Conservation (phyloP, 2,113 vertebrate species). For the Gopherus evgoodei region DNA sequence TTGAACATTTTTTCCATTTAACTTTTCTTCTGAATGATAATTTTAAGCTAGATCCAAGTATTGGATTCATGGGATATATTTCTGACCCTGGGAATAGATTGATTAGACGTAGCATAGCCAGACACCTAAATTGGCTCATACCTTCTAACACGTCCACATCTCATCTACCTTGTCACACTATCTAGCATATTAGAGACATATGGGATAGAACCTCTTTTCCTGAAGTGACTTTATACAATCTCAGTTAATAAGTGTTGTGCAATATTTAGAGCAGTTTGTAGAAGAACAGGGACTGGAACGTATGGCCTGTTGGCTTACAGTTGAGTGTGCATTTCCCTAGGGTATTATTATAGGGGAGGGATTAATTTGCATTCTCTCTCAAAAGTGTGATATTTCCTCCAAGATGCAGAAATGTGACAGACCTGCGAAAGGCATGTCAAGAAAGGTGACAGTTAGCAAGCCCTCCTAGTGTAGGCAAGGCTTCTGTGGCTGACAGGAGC, state of each 20-base stretch:
- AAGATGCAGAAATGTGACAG: background rate
- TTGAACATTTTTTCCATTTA: background rate
- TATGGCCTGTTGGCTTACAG: background rate
- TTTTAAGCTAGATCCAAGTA: background rate
- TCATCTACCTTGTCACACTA: background rate
- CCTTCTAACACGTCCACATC: background rate
- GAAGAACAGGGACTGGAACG: background rate
- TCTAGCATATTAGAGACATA: background rate
- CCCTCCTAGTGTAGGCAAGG: background rate
- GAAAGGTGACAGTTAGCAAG: background rate
- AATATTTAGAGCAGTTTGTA: background rate
- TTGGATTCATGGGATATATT: background rate
- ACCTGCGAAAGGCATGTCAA: background rate
- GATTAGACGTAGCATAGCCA: background rate
- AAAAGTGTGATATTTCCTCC: background rate
- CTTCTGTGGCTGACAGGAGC: fast-evolving
- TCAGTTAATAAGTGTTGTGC: background rate
- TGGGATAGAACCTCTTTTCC: background rate
- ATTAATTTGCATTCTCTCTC: background rate
- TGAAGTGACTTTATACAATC: background rate
- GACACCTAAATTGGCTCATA: background rate
- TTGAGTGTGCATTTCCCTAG: background rate
- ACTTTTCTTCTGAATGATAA: conserved; percentile 11
- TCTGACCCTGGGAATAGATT: background rate
- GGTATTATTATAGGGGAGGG: background rate